A percentile compares a stretch with the other conserved stretches of the same genome.
Evolutionary conservation across 2,113 vertebrate genomes (phyloP).

Genomic region (Pterocles gutturalis): DNA sequence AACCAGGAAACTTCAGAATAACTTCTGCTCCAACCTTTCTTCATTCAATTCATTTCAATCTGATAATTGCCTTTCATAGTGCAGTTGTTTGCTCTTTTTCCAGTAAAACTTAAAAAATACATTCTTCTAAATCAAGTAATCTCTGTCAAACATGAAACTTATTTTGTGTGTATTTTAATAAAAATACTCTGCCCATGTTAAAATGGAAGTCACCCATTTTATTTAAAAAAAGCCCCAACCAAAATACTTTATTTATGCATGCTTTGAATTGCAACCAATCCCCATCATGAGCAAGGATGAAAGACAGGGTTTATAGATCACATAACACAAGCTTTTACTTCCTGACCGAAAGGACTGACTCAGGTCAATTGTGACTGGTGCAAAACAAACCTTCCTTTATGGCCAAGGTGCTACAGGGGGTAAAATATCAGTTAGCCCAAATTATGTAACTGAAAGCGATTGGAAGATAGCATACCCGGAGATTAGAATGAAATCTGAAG

Average conservation of each 20-base stretch:
- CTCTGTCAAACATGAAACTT: not conserved
- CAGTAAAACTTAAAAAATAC: not conserved
- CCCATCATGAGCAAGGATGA: not conserved
- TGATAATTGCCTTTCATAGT: not conserved
- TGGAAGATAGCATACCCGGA: not conserved
- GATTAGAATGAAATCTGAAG: not conserved
- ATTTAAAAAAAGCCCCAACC: not conserved
- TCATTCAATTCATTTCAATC: not conserved
- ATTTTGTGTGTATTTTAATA: not conserved
- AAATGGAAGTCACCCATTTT: not conserved
- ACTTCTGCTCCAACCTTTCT: not conserved
- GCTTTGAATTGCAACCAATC: not conserved
- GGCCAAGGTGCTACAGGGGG: not conserved
- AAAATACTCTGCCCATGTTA: not conserved
- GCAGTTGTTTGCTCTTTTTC: not conserved
- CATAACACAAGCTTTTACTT: not conserved
- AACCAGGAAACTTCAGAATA: not conserved
- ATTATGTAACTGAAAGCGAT: not conserved
- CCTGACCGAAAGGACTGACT: not conserved
- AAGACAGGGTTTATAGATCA: not conserved
- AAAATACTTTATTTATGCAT: not conserved
- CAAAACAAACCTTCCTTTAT: not conserved
- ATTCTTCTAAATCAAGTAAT: not conserved
- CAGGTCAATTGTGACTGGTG: not conserved
- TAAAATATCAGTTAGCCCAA: not conserved